These are phyloP conservation scores for Pristionchus fissidentatus DNA, from an alignment of 2,888 invertebrate genomes.

Conservation along the genomic window DNA sequence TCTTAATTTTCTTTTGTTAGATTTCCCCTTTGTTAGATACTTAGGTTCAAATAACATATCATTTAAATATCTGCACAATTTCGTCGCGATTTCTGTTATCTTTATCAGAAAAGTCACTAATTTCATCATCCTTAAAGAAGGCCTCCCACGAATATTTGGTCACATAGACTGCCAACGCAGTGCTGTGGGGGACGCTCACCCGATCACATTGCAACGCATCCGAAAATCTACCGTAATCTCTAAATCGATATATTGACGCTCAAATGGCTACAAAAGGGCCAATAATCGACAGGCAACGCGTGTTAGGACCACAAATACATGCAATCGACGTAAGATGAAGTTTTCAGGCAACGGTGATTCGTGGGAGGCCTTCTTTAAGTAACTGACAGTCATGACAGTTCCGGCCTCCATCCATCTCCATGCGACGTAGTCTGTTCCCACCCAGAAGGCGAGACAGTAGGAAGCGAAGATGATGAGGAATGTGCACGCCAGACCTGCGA, in stretches of 20 bases:
- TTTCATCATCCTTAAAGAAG: neutral
- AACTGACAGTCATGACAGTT: slow-evolving; percentile 54
- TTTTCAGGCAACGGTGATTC: neutral
- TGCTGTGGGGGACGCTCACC: too few relatives aligned
- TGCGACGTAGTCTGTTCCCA: slow-evolving; percentile 60
- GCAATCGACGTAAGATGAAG: too few relatives aligned
- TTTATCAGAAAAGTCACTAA: neutral
- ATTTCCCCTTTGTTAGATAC: too few relatives aligned
- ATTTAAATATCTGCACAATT: neutral
- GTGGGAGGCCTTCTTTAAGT: neutral
- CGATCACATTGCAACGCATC: too few relatives aligned
- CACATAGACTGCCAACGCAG: too few relatives aligned
- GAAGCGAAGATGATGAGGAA: slow-evolving; percentile 74
- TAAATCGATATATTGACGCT: too few relatives aligned
- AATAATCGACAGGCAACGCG: too few relatives aligned
- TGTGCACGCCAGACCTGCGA: slow-evolving; percentile 68
- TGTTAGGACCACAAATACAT: too few relatives aligned
- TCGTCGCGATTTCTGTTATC: neutral
- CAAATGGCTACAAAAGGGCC: too few relatives aligned
- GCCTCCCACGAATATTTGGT: too few relatives aligned
- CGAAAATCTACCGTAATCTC: too few relatives aligned
- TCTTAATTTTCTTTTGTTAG: neutral
- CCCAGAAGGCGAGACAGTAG: slow-evolving; percentile 66
- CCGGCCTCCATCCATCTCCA: slow-evolving; percentile 50
- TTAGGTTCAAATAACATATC: too few relatives aligned